Evolutionary conservation across 2,888 invertebrate species (phyloP).

Genomic region (Diachrysia chrysitis): DNA sequence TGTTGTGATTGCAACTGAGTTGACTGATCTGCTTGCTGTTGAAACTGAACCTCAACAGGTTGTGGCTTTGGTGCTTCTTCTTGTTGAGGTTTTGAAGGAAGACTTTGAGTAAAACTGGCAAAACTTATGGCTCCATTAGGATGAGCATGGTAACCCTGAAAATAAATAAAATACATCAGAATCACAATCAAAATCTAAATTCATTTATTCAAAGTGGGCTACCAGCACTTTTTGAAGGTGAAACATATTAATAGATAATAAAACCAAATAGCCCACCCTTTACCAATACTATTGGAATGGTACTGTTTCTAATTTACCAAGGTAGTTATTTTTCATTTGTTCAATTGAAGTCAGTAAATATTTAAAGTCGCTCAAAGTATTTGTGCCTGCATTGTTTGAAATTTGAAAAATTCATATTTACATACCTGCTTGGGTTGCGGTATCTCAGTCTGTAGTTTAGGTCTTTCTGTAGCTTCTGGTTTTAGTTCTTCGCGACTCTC

Average conservation of each 20-base stretch:
- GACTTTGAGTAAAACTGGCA: constrained; percentile 74
- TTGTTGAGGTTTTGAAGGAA: constrained; percentile 45
- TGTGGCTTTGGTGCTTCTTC: constrained; percentile 11
- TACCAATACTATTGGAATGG: too few relatives aligned
- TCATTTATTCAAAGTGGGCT: too few relatives aligned
- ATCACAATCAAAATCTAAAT: too few relatives aligned
- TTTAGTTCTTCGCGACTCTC: constrained; percentile 14
- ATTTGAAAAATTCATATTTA: background rate
- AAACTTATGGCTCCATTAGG: constrained; percentile 77
- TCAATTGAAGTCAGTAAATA: too few relatives aligned
- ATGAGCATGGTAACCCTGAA: constrained; percentile 72
- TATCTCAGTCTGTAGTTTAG: constrained; percentile 14
- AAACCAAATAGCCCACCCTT: too few relatives aligned
- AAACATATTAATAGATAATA: too few relatives aligned
- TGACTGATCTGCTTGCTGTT: constrained; percentile 36
- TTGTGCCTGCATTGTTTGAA: too few relatives aligned
- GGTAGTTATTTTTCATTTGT: too few relatives aligned
- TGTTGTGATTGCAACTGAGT: constrained; percentile 37
- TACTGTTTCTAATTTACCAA: background rate
- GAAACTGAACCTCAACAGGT: constrained; percentile 10
- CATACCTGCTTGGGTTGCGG: constrained; percentile 27
- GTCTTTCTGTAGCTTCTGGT: constrained; percentile 29
- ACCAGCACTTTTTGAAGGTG: too few relatives aligned
- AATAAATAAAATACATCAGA: constrained; percentile 35
- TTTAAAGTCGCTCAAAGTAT: too few relatives aligned